phyloP scores from a whole-genome alignment of 2,888 invertebrate species.

The Stegophylla sp. region DNA sequence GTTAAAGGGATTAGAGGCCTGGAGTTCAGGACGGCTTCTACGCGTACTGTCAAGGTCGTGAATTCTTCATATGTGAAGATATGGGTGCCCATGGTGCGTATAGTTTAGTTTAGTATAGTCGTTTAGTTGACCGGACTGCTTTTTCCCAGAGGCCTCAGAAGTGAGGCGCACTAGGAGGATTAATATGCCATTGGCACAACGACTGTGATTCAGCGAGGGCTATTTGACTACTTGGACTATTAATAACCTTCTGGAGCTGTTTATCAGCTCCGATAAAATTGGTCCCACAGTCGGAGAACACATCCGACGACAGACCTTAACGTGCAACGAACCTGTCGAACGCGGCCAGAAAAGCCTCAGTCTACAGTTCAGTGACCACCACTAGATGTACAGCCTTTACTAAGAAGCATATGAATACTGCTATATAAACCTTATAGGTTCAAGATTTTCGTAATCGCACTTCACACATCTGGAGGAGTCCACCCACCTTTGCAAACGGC shows the following conservation, averaged over 20 bases:
- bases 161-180: constrained; percentile 61
- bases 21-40: constrained; percentile 60
- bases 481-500: constrained; percentile 53
- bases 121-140: constrained; percentile 60
- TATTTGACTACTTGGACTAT: too few species aligned
- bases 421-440: constrained; percentile 60
- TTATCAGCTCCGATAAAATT: too few species aligned
- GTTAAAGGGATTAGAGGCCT: constrained; percentile 55
- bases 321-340: constrained; percentile 60
- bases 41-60: constrained; percentile 19
- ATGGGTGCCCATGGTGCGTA: background rate
- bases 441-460: constrained; percentile 37
- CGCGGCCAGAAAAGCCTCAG: constrained; percentile 61
- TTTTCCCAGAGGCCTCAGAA: constrained; percentile 62
- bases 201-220: too few species aligned
- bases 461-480: constrained; percentile 56
- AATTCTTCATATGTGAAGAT: constrained; percentile 55
- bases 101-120: background rate
- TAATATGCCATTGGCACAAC: constrained; percentile 61
- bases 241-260: too few species aligned
- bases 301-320: constrained; percentile 59
- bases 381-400: constrained; percentile 61
- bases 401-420: constrained; percentile 60
- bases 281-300: constrained; percentile 61
- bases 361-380: constrained; percentile 60